Base-by-base conservation (phyloP, 2,797 vertebrate species). In the Sebastes goodei region DNA sequence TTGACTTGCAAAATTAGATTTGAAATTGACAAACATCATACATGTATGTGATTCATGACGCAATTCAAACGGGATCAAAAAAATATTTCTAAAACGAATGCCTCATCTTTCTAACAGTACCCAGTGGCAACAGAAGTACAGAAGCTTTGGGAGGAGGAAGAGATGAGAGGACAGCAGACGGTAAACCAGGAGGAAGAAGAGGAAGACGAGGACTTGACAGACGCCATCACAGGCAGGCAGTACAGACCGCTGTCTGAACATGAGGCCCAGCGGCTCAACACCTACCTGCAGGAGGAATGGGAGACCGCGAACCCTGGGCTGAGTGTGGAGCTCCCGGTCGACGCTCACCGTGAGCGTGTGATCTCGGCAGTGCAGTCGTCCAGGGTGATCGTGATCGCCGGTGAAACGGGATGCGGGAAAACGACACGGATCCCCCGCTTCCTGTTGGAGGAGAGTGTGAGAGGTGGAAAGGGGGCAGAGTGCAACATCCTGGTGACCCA, bases 381-480 rank as follows among this genome's bases (percentile, higher is more conserved):
- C 65, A 96, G 95, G 0, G 97, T 97, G 21, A 96, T 98, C 2
- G 97, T 99, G 78, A 97, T 99, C 7, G 96, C 97, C 0, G 99
- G 99, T 4, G 98, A 99, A 88, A 99, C 99, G 0, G 99, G 99
- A 35, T 99, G 99, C 0, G 99, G 99, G 21, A 99, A 99, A 71
- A 99, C 98, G 4, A 99, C 99, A 0, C 95, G 98, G 7, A 97
- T 99, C 87, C 98, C 99, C 0, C 98, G 98, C 86, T 95, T 99
- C 75, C 92, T 99, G 76, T 91, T 99, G 91, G 98, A 99, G 80
- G 96, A 96, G 9, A 82, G 92, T 0, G 96, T 97, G 76, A 94
- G 92, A 25, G 92, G 87, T 4, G 97, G 97, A 0, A 87, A 93
- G 0, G 98, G 98, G 0, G 97, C 97, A 0, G 86, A 92, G 73